Evolutionary conservation across 2,888 invertebrate genomes (phyloP), one percentile per base, ranked within the genome.

Genomic region (Scrobipalpa atriplicella): DNA sequence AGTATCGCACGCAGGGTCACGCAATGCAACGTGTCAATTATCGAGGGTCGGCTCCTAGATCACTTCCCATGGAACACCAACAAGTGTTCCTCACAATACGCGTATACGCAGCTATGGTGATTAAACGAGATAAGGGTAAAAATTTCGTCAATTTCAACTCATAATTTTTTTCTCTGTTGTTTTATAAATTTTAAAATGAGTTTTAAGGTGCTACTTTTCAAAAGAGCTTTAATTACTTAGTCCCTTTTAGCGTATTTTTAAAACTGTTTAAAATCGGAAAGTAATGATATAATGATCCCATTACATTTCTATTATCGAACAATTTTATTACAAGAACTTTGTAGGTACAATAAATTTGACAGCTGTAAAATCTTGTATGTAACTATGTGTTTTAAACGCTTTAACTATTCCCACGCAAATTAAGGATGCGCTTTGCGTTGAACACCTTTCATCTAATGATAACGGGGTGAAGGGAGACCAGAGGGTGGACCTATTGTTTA

Each of bases 1-100:
- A 38, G 13, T 29, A 58, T 36, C 13, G 16, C 62, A 29, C 61
- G 29, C 62, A 29, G 41, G 29, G 62, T 62, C 62, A 87, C 87
- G 86, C 77, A 75, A 75, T 73, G 73, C 72, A 73, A 83, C 76
- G 71, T 78, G 76, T 85, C 86, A 84, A 88, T 88, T 86, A 84
- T 76, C 71, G 73, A 75, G 72, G 71, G 69, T 36, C 1, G 51
- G 41, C 43, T 21, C 2, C 16, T 75, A 72, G 70, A 73, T 72
- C 65, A 64, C 67, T 84, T 85, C 86, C 85, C 86, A 84, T 83
- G 82, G 82, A 85, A 85, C 80, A 71, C 68, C 69, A 73, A 75
- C 85, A 79, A 85, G 84, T 86, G 85, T 82, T 82, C 69, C 72
- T 73, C 75, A 73, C 75, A 70, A 56, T 51, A 69, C 72, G 11